Base-by-base conservation (phyloP, 2,113 vertebrate genomes). In the Vimba vimba region DNA sequence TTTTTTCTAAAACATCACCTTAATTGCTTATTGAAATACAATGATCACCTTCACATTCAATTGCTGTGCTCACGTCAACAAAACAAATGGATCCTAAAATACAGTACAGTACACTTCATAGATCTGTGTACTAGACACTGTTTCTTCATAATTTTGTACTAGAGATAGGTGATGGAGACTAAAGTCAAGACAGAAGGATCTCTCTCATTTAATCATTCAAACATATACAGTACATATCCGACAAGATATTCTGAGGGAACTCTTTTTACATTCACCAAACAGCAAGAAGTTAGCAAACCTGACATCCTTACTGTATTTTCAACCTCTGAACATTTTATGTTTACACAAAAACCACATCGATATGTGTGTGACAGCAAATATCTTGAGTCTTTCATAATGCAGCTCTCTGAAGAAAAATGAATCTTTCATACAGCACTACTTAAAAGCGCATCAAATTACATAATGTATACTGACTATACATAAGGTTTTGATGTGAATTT, bases 21-120 rank as follows among this genome's bases (percentile, higher is more conserved):
- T 79, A 87, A 86, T 91, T 50, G 77, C 78, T 84, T 83, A 88
- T 89, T 82, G 85, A 80, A 87, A 90, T 86, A 55, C 89, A 90
- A 90, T 92, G 89, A 89, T 75, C 62, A 25, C 62, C n/a, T 39
- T 83, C 87, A 79, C 19, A 66, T 21, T 4, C 57, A 60, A 76
- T 85, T 79, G 87, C 62, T 59, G 76, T 36, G 39, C n/a, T 59
- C 12, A 79, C 83, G 9, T 79, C 57, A 27, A 79, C 33, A 79
- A 79, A 43, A 39, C 33, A 60, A 39, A n/a, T 57, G 52, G 10
- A 78, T 33, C 27, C 25, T 33, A 57, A 59, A 79, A 52, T 77
- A 19, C 3, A 39, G 30, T 25, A 17, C 6, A 12, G 30, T 25
- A 17, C 6, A 12, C 71, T n/a, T 47, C 5, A 75, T 5, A 47